Conservation (phyloP, 2,888 invertebrate species). For the Linnaemya vulpina region DNA sequence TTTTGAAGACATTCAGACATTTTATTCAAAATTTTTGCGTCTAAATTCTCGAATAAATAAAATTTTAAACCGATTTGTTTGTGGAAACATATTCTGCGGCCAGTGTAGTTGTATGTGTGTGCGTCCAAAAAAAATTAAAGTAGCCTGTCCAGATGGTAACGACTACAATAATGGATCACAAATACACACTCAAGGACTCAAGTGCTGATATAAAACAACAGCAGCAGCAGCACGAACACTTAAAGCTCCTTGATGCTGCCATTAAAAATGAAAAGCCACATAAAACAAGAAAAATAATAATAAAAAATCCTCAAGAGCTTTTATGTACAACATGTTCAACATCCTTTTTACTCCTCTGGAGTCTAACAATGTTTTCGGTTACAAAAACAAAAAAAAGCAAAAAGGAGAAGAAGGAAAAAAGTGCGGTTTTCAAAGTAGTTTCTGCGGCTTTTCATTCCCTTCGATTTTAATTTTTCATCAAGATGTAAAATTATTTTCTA, state of each 20-base stretch:
- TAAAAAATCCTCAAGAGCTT: slow-evolving; percentile 22
- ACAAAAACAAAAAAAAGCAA: no score
- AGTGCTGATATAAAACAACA: not conserved
- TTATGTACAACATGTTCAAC: not conserved
- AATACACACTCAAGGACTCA: no score
- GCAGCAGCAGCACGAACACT: slow-evolving; percentile 1
- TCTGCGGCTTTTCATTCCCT: not conserved
- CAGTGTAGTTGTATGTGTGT: no score
- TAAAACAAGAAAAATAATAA: slow-evolving; percentile 1
- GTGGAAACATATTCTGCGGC: no score
- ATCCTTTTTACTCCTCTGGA: not conserved
- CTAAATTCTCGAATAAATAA: no score
- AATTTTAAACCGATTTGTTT: no score
- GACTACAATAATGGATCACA: no score
- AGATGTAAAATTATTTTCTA: not conserved
- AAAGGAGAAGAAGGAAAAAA: no score
- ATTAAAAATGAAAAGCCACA: slow-evolving; percentile 4
- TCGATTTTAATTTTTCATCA: no score
- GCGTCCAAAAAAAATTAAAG: not conserved
- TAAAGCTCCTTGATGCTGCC: slow-evolving; percentile 37
- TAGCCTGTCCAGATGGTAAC: no score
- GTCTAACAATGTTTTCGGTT: not conserved
- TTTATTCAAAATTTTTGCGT: no score
- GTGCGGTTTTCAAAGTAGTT: not conserved
- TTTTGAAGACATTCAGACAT: no score